Evolutionary conservation across 1,140 invertebrate genomes (phyloP), one percentile per base, ranked within the genome.

Genomic region (Philotrypesis tridentata): DNA sequence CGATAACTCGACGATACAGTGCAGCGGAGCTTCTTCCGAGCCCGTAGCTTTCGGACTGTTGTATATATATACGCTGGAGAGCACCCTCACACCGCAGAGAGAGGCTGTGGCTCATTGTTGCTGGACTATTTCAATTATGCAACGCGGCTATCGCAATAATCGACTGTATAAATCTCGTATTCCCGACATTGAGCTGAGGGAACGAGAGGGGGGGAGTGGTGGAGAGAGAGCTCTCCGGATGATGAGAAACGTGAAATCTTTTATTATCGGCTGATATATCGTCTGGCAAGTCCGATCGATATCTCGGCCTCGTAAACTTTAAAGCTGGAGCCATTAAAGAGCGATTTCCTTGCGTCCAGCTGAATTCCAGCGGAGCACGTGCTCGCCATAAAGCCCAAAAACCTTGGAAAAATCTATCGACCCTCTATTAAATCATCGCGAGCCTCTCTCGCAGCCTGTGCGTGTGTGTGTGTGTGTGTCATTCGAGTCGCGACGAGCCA

Each of bases 1-100:
- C 85, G 83, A 87, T 86, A 87, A 75, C 63, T 81, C 17, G 17
- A 23, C 55, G 43, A 21, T 27, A 73, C 48, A n/a, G n/a, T n/a
- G n/a, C 71, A n/a, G n/a, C 12, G 55, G 55, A 60, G 9, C 63
- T 65, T 12, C 21, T 27, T 27, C 63, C 33, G 33, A 37, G 4
- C 9, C 3, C 9, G 33, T 37, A 37, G 9, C 4, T 37, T 37
- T 37, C 4, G 33, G 33, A 37, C 9, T 37, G 9, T n/a, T 63
- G 21, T 8, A 63, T 61, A 17, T 23, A 40, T 43, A 43, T 14
- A 40, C 40, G 12, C 40, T 1, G 40, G 12, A 43, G 40, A 43
- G 40, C 0, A 14, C 40, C 40, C 12, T 40, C 8, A 8, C 9
- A 40, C 37, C 14, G 48, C 48, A 21, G 17, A 1, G 33, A 37